A percentile compares a stretch with the other conserved stretches of the same genome.
These are phyloP conservation scores for Armadillidium nasatum DNA, from an alignment of 1,140 invertebrate species.

Conservation along the genomic window DNA sequence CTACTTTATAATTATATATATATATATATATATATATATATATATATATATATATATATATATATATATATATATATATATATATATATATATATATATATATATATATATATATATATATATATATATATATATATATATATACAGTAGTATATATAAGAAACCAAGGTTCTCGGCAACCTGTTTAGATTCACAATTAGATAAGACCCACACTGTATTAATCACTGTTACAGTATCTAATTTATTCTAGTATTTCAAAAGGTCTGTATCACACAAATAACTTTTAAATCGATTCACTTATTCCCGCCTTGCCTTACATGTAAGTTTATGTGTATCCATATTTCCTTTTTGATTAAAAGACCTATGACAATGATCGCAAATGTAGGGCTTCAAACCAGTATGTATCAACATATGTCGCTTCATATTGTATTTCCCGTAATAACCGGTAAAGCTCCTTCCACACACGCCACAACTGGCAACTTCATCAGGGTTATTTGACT, in stretches of 20 bases:
- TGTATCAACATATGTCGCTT: conserved; percentile 52
- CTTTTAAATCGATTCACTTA: too few relatives aligned
- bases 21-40: conserved; percentile 1
- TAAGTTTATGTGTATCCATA: neutral
- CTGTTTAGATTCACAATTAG: too few relatives aligned
- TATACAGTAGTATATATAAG: too few relatives aligned
- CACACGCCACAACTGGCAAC: conserved; percentile 29
- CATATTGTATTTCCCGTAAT: conserved; percentile 49
- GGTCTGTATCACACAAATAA: too few relatives aligned
- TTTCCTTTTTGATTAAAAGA: neutral
- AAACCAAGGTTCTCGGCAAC: too few relatives aligned
- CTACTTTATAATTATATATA: neutral
- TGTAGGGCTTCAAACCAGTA: conserved; percentile 52
- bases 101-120: conserved; percentile 2
- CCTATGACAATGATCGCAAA: conserved; percentile 40
- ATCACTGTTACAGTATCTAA: too few relatives aligned
- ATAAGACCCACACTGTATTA: too few relatives aligned
- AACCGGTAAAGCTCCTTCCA: conserved; percentile 38
- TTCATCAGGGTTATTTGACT: too few relatives aligned
- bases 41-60: conserved; percentile 6
- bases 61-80: conserved; percentile 6
- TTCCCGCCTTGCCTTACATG: neutral
- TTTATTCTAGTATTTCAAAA: too few relatives aligned
- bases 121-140: conserved; percentile 6
- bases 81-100: neutral